Evolutionary conservation across 2,797 vertebrate genomes (phyloP), one percentile per base, ranked within the genome.

Genomic region (Anisognathus igniventris): DNA sequence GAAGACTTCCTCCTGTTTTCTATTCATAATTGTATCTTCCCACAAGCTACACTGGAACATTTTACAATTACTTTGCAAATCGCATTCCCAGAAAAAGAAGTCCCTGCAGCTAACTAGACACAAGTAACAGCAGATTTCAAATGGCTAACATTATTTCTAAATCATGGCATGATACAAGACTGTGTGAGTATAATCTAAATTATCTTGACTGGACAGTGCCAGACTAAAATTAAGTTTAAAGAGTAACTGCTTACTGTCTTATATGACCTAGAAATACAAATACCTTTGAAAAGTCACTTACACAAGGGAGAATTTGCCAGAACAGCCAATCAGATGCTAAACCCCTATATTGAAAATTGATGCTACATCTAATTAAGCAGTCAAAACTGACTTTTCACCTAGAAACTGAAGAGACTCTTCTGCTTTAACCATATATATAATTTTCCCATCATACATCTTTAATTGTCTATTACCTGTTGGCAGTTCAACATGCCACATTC

Each of bases 1-100:
- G 37, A 95, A 95, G 75, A 93, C 53, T 94, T 95, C 33, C 72
- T 74, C 75, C 78, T 74, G 51, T 72, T 93, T 91, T 89, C 77
- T 90, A 51, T 65, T 93, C 81, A 62, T 77, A 91, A 88, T 65
- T 74, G 21, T 58, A 62, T 78, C 76, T 93, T 84, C 64, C 73
- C 94, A 81, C 53, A 60, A 93, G 88, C 47, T 50, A 86, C 60
- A 56, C 19, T 87, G 47, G 42, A 91, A 89, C 19, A 9, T 71
- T 89, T 91, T 44, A 93, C 80, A 87, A 80, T 85, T 95, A 77
- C 85, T 85, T 79, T 68, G 27, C 62, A 91, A 89, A 86, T 60
- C 75, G 70, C 28, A 71, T 25, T 77, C 57, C 27, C 86, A 94
- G 50, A 65, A 90, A 89, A 81, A 67, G 18, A 95, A 93, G 33